Evolutionary conservation across 1,140 invertebrate genomes (phyloP).

Genomic region (Drosophila bifasciata): DNA sequence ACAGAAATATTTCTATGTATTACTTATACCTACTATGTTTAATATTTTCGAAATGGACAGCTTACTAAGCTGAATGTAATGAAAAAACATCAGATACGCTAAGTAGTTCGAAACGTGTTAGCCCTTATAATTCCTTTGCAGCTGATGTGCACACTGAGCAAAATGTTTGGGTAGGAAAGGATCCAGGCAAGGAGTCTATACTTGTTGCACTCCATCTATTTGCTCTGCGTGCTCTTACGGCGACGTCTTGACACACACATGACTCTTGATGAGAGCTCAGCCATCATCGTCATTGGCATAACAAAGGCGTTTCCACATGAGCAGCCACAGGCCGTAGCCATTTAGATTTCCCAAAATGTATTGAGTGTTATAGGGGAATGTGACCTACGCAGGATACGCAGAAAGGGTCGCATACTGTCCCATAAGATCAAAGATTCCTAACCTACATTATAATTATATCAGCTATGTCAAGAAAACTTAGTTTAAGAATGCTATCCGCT

Average conservation of each 20-base stretch:
- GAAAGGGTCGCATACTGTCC: too few relatives aligned
- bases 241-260: slow-evolving; percentile 25
- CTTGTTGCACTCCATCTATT: too few relatives aligned
- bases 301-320: slow-evolving; percentile 53
- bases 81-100: slow-evolving; percentile 47
- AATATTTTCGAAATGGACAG: slow-evolving; percentile 13
- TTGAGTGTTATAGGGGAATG: too few relatives aligned
- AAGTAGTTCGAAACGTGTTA: not conserved
- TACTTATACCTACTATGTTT: not conserved
- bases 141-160: slow-evolving; percentile 15
- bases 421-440: too few relatives aligned
- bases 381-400: not conserved
- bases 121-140: slow-evolving; percentile 23
- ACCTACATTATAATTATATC: too few relatives aligned
- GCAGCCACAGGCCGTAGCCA: slow-evolving; percentile 22
- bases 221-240: not conserved
- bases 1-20: not conserved
- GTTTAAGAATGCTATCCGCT: too few relatives aligned
- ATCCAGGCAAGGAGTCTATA: too few relatives aligned
- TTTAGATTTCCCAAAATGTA: too few relatives aligned
- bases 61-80: slow-evolving; percentile 47
- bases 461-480: too few relatives aligned
- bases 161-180: not conserved
- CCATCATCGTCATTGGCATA: slow-evolving; percentile 55
- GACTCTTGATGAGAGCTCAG: slow-evolving; percentile 57